Percentiles rank a stretch among this genome's conserved stretches.
These are phyloP conservation scores for Phytoseiulus persimilis DNA, from an alignment of 2,888 invertebrate genomes.

Conservation along the genomic window DNA sequence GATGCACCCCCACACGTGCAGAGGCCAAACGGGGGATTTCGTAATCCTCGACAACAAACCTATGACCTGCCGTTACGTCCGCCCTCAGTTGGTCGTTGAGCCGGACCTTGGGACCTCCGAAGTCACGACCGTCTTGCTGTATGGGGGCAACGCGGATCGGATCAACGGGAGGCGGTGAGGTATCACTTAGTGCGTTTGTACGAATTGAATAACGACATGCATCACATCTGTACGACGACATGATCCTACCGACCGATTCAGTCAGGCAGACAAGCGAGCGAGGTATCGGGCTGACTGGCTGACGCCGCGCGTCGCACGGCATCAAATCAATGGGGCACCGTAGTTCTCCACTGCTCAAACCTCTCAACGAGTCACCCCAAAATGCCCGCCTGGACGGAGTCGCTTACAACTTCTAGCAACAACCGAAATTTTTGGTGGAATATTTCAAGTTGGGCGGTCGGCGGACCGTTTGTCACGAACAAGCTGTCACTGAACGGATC, in stretches of 20 bases:
- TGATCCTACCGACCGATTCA: background rate
- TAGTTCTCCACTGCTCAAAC: background rate
- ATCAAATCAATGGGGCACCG: background rate
- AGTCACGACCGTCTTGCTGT: background rate
- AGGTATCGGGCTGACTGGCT: background rate
- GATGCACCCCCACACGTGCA: background rate
- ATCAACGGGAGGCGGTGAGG: background rate
- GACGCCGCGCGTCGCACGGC: background rate
- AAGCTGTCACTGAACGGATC: no score
- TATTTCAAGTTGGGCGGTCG: no score
- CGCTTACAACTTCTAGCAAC: no score
- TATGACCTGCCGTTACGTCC: background rate
- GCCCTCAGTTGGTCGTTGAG: background rate
- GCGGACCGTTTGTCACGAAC: no score
- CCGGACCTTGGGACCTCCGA: background rate
- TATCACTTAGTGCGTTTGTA: conserved; percentile 5
- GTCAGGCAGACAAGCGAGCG: background rate
- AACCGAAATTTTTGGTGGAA: no score
- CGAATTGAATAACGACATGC: background rate
- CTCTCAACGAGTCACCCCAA: background rate
- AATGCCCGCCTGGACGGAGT: no score
- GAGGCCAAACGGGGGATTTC: background rate
- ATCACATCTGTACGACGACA: background rate
- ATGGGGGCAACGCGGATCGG: background rate
- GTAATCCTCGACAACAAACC: background rate